phyloP scores from a whole-genome alignment of 2,797 vertebrate species.

The Periophthalmus magnuspinnatus region DNA sequence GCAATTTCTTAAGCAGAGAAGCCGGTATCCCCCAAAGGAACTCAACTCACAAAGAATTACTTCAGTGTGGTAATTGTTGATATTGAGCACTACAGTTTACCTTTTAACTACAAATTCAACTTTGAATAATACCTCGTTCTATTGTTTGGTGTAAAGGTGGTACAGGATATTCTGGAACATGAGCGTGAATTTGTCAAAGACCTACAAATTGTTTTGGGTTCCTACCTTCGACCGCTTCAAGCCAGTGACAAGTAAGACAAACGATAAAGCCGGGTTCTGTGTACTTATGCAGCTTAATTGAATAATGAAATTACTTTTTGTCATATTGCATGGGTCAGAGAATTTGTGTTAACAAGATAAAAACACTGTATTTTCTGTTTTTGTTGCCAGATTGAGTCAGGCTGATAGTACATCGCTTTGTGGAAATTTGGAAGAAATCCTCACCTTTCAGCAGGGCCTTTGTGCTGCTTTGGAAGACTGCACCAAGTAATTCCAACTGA shows the following conservation, averaged over 20 bases:
- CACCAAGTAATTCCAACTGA: conserved; percentile 85
- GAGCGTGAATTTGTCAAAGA: conserved; percentile 96
- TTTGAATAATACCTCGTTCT: not conserved
- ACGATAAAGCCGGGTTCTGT: not conserved
- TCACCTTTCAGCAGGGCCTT: conserved; percentile 90
- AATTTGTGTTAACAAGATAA: not conserved
- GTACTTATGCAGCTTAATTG: not conserved
- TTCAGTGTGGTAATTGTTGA: conserved; percentile 88
- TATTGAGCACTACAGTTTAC: not conserved
- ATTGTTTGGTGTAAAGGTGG: conserved; percentile 78
- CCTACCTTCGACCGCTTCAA: conserved; percentile 91
- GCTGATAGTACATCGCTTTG: conserved; percentile 83
- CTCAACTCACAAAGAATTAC: conserved; percentile 95
- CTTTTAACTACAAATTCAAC: not conserved
- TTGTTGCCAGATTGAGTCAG: conserved; percentile 78
- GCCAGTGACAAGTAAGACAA: conserved; percentile 91
- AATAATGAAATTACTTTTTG: not conserved
- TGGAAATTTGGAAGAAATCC: conserved; percentile 94
- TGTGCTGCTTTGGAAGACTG: conserved; percentile 92
- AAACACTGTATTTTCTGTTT: not conserved
- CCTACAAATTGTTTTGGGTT: conserved; percentile 87
- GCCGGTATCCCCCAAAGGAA: conserved; percentile 89
- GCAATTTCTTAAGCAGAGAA: conserved; percentile 79
- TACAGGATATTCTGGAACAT: conserved; percentile 96
- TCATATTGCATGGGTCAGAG: not conserved